Evolutionary conservation across 2,797 vertebrate species (phyloP), one percentile per base, ranked within the genome.

Genomic region (Coranthus polyacanthus): DNA sequence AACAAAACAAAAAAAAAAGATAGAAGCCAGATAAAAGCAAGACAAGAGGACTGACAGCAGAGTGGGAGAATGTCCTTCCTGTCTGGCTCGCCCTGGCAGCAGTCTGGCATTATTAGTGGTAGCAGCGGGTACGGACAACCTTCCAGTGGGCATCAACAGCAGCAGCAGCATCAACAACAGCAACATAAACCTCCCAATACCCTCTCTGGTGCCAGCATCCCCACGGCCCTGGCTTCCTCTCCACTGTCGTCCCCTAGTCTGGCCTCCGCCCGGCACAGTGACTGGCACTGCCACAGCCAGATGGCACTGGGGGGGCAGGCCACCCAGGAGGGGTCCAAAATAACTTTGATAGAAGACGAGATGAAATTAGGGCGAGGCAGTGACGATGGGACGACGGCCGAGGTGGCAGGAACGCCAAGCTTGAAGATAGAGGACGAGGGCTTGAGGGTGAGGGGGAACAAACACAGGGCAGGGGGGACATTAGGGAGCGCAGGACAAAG

Each of bases 11-110:
- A 26, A 49, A 32, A 62, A 6, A 59, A 44, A 54, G 39, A 59
- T 12, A 54, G 61, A 43, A 66, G 24, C 12, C 3, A 43, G 45
- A 56, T 66, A 32, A 72, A 66, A 53, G 18, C 32, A 64, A 62
- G 18, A 71, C 42, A 54, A 64, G 50, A 68, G 34, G 63, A 79
- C 39, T 72, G 50, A 69, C 39, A 77, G 63, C 67, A 47, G 17
- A 70, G 21, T 9, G 5, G 41, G 37, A 91, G 72, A 68, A 96
- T 96, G 96, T 96, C 93, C 73, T 93, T 95, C 87, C 91, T 95
- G 63, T 93, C 95, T 45, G 88, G 94, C 56, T 84, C 89, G 0
- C 47, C 88, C 59, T 87, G 88, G 88, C 84, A 85, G 72, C 84
- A 91, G 88, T 71, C 87, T 66, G 85, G 72, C 72, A 79, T 86